These are phyloP conservation scores for Oryzias dopingdopingensis DNA, from an alignment of 2,797 vertebrate genomes.

Conservation along the genomic window DNA sequence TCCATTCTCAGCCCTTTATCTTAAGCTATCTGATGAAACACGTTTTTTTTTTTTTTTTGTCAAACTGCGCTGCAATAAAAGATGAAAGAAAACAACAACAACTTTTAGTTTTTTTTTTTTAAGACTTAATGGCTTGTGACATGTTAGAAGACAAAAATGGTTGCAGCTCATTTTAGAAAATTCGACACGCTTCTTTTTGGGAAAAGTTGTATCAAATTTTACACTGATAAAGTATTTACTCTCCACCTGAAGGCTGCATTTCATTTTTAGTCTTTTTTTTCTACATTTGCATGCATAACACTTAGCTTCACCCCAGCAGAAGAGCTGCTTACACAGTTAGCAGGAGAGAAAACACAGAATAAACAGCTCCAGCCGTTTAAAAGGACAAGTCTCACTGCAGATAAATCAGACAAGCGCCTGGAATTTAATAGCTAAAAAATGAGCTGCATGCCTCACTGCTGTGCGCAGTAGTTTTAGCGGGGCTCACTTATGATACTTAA, in stretches of 20 bases:
- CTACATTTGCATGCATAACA: slow-evolving; percentile 38
- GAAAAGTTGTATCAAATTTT: slow-evolving; percentile 63
- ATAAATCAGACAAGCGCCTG: slow-evolving; percentile 37
- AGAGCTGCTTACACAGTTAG: slow-evolving; percentile 32
- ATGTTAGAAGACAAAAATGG: too few relatives aligned
- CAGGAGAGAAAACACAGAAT: slow-evolving; percentile 25
- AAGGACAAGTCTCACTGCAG: slow-evolving; percentile 32
- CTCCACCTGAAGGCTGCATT: slow-evolving; percentile 43
- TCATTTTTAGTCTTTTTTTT: slow-evolving; percentile 14
- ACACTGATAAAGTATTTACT: slow-evolving; percentile 54
- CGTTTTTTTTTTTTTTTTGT: too few relatives aligned
- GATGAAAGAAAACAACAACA: too few relatives aligned
- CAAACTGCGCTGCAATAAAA: too few relatives aligned
- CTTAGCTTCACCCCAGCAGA: slow-evolving; percentile 58
- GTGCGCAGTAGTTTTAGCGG: slow-evolving; percentile 37
- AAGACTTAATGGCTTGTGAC: too few relatives aligned
- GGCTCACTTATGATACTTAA: slow-evolving; percentile 54
- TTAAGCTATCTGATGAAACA: too few relatives aligned
- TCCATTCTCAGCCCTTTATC: too few relatives aligned
- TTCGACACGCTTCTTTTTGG: slow-evolving; percentile 26
- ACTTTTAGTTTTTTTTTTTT: too few relatives aligned
- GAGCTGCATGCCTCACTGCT: slow-evolving; percentile 42
- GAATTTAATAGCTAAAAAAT: slow-evolving; percentile 57
- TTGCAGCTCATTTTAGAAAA: slow-evolving; percentile 24
- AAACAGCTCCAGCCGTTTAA: slow-evolving; percentile 30